Evolutionary conservation across 2,888 invertebrate genomes (phyloP), one percentile per base, ranked within the genome.

Genomic region (Lasioglossum malachurum): DNA sequence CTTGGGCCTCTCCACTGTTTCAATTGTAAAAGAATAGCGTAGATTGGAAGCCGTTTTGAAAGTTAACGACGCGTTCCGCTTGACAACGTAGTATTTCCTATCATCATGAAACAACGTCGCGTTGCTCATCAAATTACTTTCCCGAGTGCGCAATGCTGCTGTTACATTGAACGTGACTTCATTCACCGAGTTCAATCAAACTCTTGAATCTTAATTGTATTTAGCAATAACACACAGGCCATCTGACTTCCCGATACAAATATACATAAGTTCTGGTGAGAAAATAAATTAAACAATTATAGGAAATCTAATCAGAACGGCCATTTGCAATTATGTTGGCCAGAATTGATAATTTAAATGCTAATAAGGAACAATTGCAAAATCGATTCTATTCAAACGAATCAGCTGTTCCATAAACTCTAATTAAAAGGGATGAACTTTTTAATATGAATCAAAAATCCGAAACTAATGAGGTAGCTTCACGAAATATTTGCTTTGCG

Each of bases 131-230:
- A 38, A 69, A 69, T 69, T 69, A 69, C 38, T 69, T 38, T 69
- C 69, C 23, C 10, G 12, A 35, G 23, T 35, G 38, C 12, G 38
- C 69, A 10, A 8, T 12, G 35, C 69, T 10, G 35, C 23, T 38
- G 38, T 69, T 69, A 69, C 10, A 69, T 69, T 69, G 23, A 69
- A 69, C 31, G 67, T 67, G 67, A 69, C 67, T 69, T 38, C 35
- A 69, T 69, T 10, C 38, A 4, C 69, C 0, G 38, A 12, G 23
- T 38, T 12, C 38, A 19, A 38, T 38, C 23, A 69, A 69, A 69
- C 1, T 69, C 38, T 38, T 38, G 23, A 35, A 23, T 38, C 19
- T 10, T 10, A 35, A 35, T 67, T 67, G 67, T 35, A 38, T 35
- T 38, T 67, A 57, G 12, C 38, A 38, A 35, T 23, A 23, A 35